Base-by-base conservation (phyloP, 2,888 invertebrate genomes). In the Trichogramma dendrolimi region DNA sequence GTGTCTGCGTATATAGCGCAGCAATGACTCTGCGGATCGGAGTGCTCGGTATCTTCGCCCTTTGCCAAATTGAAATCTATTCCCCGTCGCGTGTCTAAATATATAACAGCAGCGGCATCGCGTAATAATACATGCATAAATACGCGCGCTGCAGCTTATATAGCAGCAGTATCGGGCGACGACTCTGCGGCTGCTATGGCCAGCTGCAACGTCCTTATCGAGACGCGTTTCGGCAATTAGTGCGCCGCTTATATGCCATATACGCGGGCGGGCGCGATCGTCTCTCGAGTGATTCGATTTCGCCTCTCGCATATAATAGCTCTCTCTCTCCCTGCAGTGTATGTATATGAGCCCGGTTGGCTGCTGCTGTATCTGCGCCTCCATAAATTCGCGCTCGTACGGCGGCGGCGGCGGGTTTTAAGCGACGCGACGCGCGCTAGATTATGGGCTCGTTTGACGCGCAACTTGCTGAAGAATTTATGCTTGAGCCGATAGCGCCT, bases 401-500 rank as follows among this genome's bases (percentile, higher is more conserved):
- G 55, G 50, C 60, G 65, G 64, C 63, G 62, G 67, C 65, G 67
- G 67, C 70, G 68, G 27, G 69, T 71, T 71, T 71, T 71, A 71
- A 67, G 74, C 74, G 74, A 74, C 76, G 73, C 71, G 66, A 69
- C 57, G 41, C 10, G 46, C 52, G 60, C 57, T 63, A 27, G 27
- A 27, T 27, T 27, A 27, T 27, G 27, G 27, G 27, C 27, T 27
- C 27, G 27, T 27, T 27, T 27, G 27, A 27, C 27, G 27, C 27
- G 27, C 27, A 27, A 27, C 27, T 27, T 27, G 27, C 73, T 75
- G 77, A 77, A 76, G 76, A 77, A 77, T 77, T 77, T 78, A 78
- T 77, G 77, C 77, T 74, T 74, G 73, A 73, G 73, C 73, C 73
- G 76, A 76, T 77, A 77, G 71, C 11, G 64, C 63, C 62, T 68